These are phyloP conservation scores for Drosophila pseudotakahashii DNA, from an alignment of 2,888 invertebrate species.

Conservation along the genomic window DNA sequence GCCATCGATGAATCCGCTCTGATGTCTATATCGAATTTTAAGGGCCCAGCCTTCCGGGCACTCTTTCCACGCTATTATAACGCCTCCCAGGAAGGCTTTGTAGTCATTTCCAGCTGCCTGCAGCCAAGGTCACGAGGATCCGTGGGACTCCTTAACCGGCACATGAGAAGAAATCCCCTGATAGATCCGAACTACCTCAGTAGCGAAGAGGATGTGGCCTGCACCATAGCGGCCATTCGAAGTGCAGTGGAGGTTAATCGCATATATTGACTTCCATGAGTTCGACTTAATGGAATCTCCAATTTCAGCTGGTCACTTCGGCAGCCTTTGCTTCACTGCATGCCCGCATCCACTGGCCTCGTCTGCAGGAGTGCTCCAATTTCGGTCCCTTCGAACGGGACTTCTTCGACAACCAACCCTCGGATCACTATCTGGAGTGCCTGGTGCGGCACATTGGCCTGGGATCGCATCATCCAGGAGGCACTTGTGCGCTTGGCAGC, in stretches of 20 bases:
- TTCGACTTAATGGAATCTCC: conserved; percentile 55
- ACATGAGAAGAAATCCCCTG: conserved; percentile 87
- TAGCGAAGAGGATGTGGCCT: conserved; percentile 86
- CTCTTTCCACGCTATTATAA: conserved; percentile 89
- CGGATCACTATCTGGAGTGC: conserved; percentile 87
- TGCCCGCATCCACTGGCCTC: conserved; percentile 88
- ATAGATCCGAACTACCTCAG: conserved; percentile 91
- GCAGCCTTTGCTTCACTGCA: conserved; percentile 87
- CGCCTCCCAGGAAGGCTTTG: conserved; percentile 88
- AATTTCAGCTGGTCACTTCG: conserved; percentile 83
- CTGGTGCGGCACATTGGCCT: conserved; percentile 87
- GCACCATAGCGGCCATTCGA: conserved; percentile 87
- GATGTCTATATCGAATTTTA: conserved; percentile 88
- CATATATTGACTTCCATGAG: neutral
- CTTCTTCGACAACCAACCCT: conserved; percentile 77
- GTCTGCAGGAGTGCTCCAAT: conserved; percentile 86
- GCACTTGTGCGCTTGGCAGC: conserved; percentile 91
- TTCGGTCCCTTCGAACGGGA: conserved; percentile 85
- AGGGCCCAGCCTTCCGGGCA: conserved; percentile 86
- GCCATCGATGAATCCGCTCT: conserved; percentile 88
- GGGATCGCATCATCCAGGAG: conserved; percentile 92
- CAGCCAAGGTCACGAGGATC: conserved; percentile 90
- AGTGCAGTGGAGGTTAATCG: conserved; percentile 84
- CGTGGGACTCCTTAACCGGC: conserved; percentile 86
- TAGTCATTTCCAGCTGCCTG: conserved; percentile 88